Evolutionary conservation across 2,113 vertebrate species (phyloP).

Genomic region (Anolis carolinensis): DNA sequence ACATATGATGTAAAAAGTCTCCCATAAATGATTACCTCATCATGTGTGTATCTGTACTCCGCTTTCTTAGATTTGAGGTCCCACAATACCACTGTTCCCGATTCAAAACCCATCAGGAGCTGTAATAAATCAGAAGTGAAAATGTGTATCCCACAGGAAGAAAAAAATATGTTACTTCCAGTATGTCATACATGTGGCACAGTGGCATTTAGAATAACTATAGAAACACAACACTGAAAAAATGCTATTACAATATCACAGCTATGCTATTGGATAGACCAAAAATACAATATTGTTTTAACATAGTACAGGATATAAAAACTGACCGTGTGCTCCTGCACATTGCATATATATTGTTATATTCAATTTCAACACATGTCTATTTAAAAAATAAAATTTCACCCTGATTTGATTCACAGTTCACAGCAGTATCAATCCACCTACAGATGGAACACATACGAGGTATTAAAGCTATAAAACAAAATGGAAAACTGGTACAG

Average conservation of each 20-base stretch:
- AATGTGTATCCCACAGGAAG: conserved; percentile 13
- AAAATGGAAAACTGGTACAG: neutral
- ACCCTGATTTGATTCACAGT: neutral
- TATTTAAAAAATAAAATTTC: neutral
- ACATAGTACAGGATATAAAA: neutral
- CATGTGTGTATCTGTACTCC: conserved; percentile 96
- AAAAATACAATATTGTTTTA: neutral
- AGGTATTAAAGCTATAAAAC: neutral
- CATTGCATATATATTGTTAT: neutral
- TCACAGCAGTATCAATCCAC: neutral
- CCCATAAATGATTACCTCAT: conserved; percentile 85
- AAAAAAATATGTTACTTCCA: conserved; percentile 22
- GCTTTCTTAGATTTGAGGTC: conserved; percentile 99
- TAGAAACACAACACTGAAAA: neutral
- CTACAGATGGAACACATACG: neutral
- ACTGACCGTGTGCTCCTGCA: neutral
- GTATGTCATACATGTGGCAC: neutral
- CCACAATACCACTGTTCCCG: conserved; percentile 95
- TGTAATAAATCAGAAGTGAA: conserved; percentile 73
- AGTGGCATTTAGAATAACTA: neutral
- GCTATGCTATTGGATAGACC: neutral
- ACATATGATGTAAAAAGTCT: neutral
- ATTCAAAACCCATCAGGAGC: conserved; percentile 98
- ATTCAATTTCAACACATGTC: neutral
- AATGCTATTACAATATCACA: neutral